Evolutionary conservation across 2,888 invertebrate genomes (phyloP).

Genomic region (Erannis defoliaria): DNA sequence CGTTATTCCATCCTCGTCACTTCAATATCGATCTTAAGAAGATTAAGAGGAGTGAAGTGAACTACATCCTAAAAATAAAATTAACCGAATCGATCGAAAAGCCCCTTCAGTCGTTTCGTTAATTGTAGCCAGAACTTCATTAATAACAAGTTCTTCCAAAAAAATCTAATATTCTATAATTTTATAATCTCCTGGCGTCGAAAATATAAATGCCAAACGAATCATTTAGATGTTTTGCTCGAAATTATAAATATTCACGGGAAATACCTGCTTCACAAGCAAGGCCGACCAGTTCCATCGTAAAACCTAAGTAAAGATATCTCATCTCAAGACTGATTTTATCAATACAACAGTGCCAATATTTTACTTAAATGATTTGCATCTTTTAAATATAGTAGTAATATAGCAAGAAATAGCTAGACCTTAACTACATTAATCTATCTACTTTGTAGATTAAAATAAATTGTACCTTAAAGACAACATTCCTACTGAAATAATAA

Average conservation of each 20-base stretch:
- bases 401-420: too few species aligned
- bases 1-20: too few species aligned
- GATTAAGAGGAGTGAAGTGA: too few species aligned
- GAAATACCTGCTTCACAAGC: slow-evolving; percentile 21
- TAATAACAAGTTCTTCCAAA: not conserved
- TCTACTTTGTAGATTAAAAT: not conserved
- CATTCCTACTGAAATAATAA: not conserved
- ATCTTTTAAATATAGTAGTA: too few species aligned
- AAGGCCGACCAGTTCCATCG: slow-evolving; percentile 32
- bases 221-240: slow-evolving; percentile 26
- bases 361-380: not conserved
- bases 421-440: too few species aligned
- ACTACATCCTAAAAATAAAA: not conserved
- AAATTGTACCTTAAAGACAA: not conserved
- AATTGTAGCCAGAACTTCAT: not conserved
- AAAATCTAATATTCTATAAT: not conserved
- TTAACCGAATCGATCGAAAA: too few species aligned
- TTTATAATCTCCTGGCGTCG: slow-evolving; percentile 18
- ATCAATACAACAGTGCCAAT: not conserved
- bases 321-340: not conserved
- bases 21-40: too few species aligned
- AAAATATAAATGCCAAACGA: slow-evolving; percentile 35
- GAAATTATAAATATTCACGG: slow-evolving; percentile 39
- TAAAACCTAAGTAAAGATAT: slow-evolving; percentile 1
- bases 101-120: too few species aligned